Evolutionary conservation across 2,113 vertebrate species (phyloP).

Genomic region (Aleadryas rufinucha): DNA sequence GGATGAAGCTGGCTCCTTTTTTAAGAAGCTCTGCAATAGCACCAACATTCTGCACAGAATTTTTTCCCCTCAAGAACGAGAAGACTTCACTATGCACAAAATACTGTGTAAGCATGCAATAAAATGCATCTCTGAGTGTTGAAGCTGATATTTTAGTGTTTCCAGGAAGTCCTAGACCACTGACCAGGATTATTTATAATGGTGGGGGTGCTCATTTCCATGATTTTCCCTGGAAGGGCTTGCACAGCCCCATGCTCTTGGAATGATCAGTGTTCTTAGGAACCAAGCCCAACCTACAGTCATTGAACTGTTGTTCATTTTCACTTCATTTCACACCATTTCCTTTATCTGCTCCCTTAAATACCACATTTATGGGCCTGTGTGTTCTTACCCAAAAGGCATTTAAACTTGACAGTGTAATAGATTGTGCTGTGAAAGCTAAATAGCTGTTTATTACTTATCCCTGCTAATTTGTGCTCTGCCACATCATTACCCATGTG

Average conservation of each 20-base stretch:
- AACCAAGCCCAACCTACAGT: neutral
- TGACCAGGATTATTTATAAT: neutral
- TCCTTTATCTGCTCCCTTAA: conserved; percentile 20
- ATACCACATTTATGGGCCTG: neutral
- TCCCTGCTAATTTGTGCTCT: neutral
- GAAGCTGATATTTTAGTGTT: neutral
- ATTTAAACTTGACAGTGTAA: conserved; percentile 12
- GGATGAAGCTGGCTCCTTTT: neutral
- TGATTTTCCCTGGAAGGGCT: neutral
- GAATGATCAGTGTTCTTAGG: neutral
- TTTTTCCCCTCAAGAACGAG: neutral
- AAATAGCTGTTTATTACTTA: conserved; percentile 49
- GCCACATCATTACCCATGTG: conserved; percentile 1
- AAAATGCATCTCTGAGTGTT: neutral
- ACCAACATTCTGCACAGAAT: neutral
- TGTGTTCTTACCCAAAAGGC: conserved; percentile 30
- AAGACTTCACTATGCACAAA: neutral
- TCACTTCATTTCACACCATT: conserved; percentile 26
- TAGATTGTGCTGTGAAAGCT: conserved; percentile 1
- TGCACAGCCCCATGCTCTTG: neutral
- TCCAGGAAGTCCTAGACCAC: neutral
- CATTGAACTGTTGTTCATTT: neutral
- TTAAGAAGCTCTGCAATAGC: neutral
- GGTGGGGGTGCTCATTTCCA: neutral
- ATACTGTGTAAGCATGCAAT: neutral